Percentiles rank a stretch among this genome's conserved stretches.
Evolutionary conservation across 2,888 invertebrate genomes (phyloP).

Genomic region (Apodemia zela): DNA sequence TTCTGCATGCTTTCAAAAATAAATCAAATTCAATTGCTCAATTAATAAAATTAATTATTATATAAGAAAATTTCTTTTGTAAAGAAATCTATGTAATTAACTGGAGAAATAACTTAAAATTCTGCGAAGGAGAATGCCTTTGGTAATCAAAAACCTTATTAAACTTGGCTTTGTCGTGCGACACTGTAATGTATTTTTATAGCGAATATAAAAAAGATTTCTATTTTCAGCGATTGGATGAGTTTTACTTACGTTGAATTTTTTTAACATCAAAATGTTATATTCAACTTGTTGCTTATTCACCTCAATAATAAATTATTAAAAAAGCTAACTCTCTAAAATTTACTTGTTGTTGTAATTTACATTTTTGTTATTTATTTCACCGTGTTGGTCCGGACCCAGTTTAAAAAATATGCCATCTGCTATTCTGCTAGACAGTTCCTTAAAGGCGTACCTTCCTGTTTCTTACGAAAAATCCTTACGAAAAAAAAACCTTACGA

Average conservation of each 20-base stretch:
- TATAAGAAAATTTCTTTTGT: not conserved
- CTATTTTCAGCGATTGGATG: not conserved
- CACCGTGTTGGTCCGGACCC: too few species aligned
- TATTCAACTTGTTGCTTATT: not conserved
- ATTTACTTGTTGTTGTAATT: too few species aligned
- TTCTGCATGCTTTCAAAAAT: too few species aligned
- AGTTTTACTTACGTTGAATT: not conserved
- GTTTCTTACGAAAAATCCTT: too few species aligned
- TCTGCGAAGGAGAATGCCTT: conserved; percentile 1
- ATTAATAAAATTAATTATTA: not conserved
- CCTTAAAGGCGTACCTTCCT: too few species aligned
- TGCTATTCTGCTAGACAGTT: too few species aligned
- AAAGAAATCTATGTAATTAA: not conserved
- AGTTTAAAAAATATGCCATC: too few species aligned
- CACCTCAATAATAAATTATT: too few species aligned
- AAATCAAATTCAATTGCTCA: not conserved
- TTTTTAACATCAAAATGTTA: not conserved
- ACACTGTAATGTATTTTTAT: not conserved
- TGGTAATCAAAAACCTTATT: conserved; percentile 14
- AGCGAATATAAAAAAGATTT: conserved; percentile 5
- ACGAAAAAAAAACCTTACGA: too few species aligned
- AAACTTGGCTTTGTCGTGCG: conserved; percentile 6
- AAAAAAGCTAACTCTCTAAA: too few species aligned
- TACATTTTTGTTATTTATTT: too few species aligned
- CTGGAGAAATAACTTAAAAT: not conserved